Evolutionary conservation across 2,113 vertebrate species (phyloP).

Genomic region (Paralichthys olivaceus): DNA sequence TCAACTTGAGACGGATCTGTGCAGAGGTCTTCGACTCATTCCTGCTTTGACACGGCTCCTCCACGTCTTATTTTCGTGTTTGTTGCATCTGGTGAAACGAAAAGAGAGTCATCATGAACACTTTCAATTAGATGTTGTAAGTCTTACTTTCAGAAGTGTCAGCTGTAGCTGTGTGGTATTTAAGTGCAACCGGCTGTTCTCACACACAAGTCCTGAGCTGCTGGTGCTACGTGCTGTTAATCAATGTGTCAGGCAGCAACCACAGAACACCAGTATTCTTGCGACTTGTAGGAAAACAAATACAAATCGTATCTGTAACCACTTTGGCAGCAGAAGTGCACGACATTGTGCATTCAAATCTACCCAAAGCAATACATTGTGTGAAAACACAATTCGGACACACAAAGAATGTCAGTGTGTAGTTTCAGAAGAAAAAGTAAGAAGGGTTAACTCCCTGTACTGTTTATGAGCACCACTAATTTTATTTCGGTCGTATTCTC

Average conservation of each 20-base stretch:
- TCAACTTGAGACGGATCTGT: constrained; percentile 23
- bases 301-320: constrained; percentile 1
- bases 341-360: not conserved
- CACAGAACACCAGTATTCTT: not conserved
- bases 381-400: not conserved
- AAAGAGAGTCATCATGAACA: not conserved
- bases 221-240: not conserved
- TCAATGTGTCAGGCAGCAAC: not conserved
- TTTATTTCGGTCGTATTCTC: too few species aligned
- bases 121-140: not conserved
- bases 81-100: not conserved
- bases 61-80: not conserved
- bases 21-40: not conserved
- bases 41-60: constrained; percentile 3
- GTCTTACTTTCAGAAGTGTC: constrained; percentile 11
- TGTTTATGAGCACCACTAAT: too few species aligned
- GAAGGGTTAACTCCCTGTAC: not conserved
- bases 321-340: not conserved
- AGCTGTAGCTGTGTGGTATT: too few species aligned
- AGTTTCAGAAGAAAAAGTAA: not conserved
- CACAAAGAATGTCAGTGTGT: not conserved
- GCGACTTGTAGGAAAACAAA: not conserved
- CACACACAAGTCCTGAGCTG: not conserved
- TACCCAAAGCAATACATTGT: not conserved
- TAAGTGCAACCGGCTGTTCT: constrained; percentile 2